A percentile compares a stretch with the other conserved stretches of the same genome.
These are phyloP conservation scores for Picus viridis DNA, from an alignment of 2,797 vertebrate genomes.

Conservation along the genomic window DNA sequence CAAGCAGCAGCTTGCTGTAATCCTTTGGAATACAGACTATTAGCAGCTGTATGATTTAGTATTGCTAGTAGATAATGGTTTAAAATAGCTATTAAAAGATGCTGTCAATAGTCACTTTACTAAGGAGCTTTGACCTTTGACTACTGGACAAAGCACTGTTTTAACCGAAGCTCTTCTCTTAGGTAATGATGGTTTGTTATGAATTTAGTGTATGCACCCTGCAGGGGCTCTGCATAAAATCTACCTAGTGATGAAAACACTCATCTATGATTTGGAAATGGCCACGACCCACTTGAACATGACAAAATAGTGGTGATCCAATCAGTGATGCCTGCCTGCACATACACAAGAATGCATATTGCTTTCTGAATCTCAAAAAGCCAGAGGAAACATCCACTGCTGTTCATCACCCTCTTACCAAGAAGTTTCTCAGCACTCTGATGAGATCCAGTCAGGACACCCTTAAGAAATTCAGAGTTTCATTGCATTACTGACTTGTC, in stretches of 20 bases:
- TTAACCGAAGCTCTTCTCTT: background rate
- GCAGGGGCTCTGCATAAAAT: background rate
- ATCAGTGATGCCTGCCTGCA: background rate
- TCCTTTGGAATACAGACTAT: background rate
- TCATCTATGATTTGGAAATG: background rate
- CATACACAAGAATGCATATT: fast-evolving
- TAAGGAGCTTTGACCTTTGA: background rate
- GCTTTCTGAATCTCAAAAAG: background rate
- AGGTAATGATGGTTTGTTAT: background rate
- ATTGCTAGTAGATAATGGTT: background rate
- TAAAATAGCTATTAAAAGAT: background rate
- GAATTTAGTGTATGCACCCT: background rate
- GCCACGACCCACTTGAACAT: background rate
- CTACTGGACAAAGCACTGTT: background rate
- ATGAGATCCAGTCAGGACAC: background rate
- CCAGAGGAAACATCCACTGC: background rate
- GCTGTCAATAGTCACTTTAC: background rate
- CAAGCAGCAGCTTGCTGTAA: background rate
- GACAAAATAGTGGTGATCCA: background rate
- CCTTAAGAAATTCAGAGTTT: background rate
- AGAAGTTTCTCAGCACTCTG: background rate
- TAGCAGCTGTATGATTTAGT: background rate
- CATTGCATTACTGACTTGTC: background rate
- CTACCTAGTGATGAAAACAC: background rate
- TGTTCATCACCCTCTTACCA: background rate